Conservation (phyloP, 2,888 invertebrate species). For the Agrenia bidenticulata region DNA sequence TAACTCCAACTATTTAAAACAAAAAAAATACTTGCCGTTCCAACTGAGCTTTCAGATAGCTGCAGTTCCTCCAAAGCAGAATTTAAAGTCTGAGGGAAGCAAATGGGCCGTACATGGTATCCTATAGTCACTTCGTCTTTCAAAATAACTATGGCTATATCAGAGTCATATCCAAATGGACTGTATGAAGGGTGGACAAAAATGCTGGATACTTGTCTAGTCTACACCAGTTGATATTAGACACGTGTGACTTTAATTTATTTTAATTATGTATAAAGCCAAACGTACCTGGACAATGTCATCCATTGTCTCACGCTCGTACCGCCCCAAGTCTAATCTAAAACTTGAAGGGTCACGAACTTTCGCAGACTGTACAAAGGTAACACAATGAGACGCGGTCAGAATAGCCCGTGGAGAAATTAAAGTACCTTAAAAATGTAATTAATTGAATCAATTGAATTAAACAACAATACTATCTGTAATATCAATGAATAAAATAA, state of each 20-base stretch:
- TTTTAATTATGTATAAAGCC: too few relatives aligned
- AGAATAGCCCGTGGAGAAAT: slow-evolving; percentile 24
- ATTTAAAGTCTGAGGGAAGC: slow-evolving; percentile 56
- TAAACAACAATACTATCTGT: too few relatives aligned
- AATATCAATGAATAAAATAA: too few relatives aligned
- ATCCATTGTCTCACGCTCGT: slow-evolving; percentile 35
- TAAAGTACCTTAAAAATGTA: slow-evolving; percentile 3
- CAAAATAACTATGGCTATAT: slow-evolving; percentile 63
- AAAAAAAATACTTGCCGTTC: slow-evolving; percentile 45
- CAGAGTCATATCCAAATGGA: slow-evolving; percentile 55
- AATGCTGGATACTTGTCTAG: slow-evolving; percentile 31
- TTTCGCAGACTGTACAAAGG: slow-evolving; percentile 20
- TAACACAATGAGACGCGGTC: slow-evolving; percentile 49
- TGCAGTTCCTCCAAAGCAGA: slow-evolving; percentile 46
- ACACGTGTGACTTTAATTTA: too few relatives aligned
- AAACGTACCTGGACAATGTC: slow-evolving; percentile 45
- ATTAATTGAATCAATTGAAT: not conserved
- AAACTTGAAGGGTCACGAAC: slow-evolving; percentile 21
- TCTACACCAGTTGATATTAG: slow-evolving; percentile 18
- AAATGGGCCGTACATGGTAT: slow-evolving; percentile 64
- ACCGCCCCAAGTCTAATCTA: slow-evolving; percentile 47
- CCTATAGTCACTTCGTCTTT: slow-evolving; percentile 58
- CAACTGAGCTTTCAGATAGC: slow-evolving; percentile 38
- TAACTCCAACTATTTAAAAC: too few relatives aligned
- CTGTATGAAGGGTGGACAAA: slow-evolving; percentile 41